Percentiles rank a stretch among this genome's conserved stretches.
phyloP scores from a whole-genome alignment of 37 sponge, comb jelly and placozoan species.

The Haliclona indistincta region DNA sequence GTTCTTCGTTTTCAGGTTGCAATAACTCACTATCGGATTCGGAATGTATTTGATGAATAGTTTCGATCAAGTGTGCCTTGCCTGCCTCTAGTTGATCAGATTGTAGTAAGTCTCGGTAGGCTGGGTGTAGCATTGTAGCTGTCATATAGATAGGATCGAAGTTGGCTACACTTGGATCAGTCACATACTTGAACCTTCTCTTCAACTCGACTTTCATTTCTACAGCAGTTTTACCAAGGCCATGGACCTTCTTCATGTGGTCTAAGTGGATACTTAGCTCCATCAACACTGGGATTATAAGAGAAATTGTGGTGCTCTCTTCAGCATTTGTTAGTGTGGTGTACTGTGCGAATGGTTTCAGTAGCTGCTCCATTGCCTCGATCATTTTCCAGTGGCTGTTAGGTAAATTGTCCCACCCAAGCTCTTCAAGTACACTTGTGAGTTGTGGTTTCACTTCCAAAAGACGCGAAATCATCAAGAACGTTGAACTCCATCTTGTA shows the following conservation, averaged over 20 bases:
- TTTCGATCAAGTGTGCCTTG: background rate
- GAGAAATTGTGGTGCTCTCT: constrained; percentile 25
- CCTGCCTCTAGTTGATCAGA: background rate
- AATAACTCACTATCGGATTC: too few species aligned
- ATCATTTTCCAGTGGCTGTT: constrained; percentile 27
- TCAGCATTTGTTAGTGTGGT: constrained; percentile 17
- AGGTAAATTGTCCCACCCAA: constrained; percentile 16
- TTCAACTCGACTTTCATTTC: background rate
- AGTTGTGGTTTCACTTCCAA: background rate
- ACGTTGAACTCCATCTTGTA: constrained; percentile 30
- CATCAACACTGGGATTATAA: constrained; percentile 24
- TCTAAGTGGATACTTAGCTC: constrained; percentile 20
- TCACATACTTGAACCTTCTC: background rate
- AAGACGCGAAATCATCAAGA: constrained; percentile 14
- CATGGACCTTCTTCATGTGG: background rate
- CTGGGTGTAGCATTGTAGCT: background rate
- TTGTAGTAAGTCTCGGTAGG: background rate
- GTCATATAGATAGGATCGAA: constrained; percentile 7
- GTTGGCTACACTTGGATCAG: background rate
- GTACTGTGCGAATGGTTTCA: constrained; percentile 32
- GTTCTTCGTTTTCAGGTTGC: background rate
- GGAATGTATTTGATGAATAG: background rate
- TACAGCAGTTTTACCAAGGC: background rate
- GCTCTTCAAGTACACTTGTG: constrained; percentile 6
- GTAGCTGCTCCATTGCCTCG: constrained; percentile 4